Conservation (phyloP, 23 tunicate genomes). For the Ascidia mentula region DNA sequence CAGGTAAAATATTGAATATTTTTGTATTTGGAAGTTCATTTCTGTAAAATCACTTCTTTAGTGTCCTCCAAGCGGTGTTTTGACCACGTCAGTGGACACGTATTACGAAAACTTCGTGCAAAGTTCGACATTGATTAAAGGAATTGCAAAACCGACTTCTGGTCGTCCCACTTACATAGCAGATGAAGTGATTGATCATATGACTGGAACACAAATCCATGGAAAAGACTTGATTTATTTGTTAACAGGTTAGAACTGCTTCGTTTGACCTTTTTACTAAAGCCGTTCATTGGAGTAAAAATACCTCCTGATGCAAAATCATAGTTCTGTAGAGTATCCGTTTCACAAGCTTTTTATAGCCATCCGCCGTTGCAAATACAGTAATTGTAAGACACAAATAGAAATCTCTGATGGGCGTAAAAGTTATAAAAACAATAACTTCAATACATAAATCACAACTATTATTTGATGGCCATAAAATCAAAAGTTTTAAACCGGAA, state of each 20-base stretch:
- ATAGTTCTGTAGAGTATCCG: too few species aligned
- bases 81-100: not conserved
- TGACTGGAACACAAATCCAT: not conserved
- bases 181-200: not conserved
- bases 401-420: too few species aligned
- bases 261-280: not conserved
- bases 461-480: too few species aligned
- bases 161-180: not conserved
- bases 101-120: constrained; percentile 4
- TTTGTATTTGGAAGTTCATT: not conserved
- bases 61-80: not conserved
- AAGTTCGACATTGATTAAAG: not conserved
- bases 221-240: not conserved
- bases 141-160: not conserved
- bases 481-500: too few species aligned
- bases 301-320: too few species aligned
- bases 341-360: too few species aligned
- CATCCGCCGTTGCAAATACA: too few species aligned
- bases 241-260: constrained; percentile 4
- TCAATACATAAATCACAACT: too few species aligned
- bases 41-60: not conserved
- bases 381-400: too few species aligned
- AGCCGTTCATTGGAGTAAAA: not conserved
- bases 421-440: too few species aligned
- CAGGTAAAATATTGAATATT: constrained; percentile 12